Evolutionary conservation across 2,888 invertebrate species (phyloP), one percentile per base, ranked within the genome.

Genomic region (Dynastes tityus): DNA sequence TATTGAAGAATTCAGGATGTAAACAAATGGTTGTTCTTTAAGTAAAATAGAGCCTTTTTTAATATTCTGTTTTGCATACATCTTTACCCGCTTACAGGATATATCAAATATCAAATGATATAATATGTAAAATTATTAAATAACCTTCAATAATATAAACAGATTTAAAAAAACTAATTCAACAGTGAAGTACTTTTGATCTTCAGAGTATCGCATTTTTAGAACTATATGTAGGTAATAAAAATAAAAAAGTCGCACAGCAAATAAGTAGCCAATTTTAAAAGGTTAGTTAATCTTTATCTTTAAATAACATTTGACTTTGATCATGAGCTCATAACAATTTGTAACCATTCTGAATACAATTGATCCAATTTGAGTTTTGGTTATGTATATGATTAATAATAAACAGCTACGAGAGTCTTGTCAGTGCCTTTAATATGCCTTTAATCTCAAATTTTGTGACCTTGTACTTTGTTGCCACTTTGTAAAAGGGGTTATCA

Each of bases 1-100:
- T 84, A 93, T 92, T 83, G 94, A 93, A 0, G 94, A 93, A 81
- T 92, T 93, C 2, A 96, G 88, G 58, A 93, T 92, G 87, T 92
- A 95, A 1, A 92, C 93, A 88, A 96, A 96, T 0, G 96, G 96
- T 84, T 94, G 92, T 84, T 95, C 95, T 55, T 91, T 91, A 65
- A 94, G 88, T 78, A 96, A 91, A 40, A 94, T 88, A 84, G 93
- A 92, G 32, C 95, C 95, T 37, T 92, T 90, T 86, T 91, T 91
- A 78, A 93, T 89, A 22, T 90, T 91, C 82, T 89, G 90, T 90
- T 91, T 91, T 80, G 82, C 82, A 80, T 83, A 83, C 84, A 84
- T 86, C 73, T 82, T 84, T 27, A 5, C 29, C 40, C 40, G 22
- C n/a, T 27, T 55, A 16, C 22, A 40, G 22, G n/a, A 58, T 8